Percentiles rank a stretch among this genome's conserved stretches.
Evolutionary conservation across 2,113 vertebrate genomes (phyloP).

Genomic region (Dasyprocta punctata): DNA sequence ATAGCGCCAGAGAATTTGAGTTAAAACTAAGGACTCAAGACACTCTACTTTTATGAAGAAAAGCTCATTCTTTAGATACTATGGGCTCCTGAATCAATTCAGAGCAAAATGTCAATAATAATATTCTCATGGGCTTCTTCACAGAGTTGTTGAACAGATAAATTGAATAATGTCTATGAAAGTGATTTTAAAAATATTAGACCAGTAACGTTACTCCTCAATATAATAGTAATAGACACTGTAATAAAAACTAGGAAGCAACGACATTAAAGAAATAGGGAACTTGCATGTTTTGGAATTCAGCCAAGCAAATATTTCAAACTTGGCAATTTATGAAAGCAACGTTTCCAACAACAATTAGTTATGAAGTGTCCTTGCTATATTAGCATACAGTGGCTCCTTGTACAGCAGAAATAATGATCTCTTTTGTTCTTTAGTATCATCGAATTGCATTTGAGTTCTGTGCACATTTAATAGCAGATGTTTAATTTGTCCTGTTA

Average conservation of each 20-base stretch:
- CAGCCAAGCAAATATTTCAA: constrained; percentile 13
- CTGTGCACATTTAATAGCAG: background rate
- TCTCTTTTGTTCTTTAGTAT: background rate
- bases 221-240: background rate
- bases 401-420: background rate
- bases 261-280: background rate
- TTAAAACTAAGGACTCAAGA: constrained; percentile 20
- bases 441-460: background rate
- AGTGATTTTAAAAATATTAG: constrained; percentile 51
- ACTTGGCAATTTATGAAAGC: background rate
- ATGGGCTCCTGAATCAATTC: constrained; percentile 4
- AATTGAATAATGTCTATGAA: constrained; percentile 52
- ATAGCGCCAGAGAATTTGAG: constrained; percentile 20
- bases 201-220: background rate
- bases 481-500: background rate
- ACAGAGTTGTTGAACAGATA: background rate
- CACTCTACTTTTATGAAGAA: constrained; percentile 54
- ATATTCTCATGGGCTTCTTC: background rate
- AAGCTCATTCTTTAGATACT: constrained; percentile 5
- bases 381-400: background rate
- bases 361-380: background rate
- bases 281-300: constrained; percentile 9
- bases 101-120: constrained; percentile 29
- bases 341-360: background rate
- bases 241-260: background rate